Evolutionary conservation across 2,888 invertebrate genomes (phyloP).

Genomic region (Hecatera dysodea): DNA sequence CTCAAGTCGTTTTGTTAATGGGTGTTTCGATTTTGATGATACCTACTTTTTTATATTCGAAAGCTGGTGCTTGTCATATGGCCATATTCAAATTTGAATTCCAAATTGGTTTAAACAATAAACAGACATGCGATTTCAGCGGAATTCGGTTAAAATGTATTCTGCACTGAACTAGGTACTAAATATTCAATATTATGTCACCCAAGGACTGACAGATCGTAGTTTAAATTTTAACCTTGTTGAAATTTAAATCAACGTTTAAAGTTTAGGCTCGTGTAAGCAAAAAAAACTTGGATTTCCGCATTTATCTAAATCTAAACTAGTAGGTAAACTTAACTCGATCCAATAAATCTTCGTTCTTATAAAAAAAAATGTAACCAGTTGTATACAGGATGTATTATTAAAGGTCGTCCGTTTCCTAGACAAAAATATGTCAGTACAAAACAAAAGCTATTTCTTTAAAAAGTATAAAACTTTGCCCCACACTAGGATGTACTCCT

Average conservation of each 20-base stretch:
- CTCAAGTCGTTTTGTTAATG: too few relatives aligned
- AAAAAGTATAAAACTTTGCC: too few relatives aligned
- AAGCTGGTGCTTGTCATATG: too few relatives aligned
- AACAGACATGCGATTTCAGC: too few relatives aligned
- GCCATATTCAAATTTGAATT: too few relatives aligned
- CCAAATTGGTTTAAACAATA: too few relatives aligned
- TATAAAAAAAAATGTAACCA: neutral
- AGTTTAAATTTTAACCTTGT: slow-evolving; percentile 1
- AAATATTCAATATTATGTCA: neutral
- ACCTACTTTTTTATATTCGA: too few relatives aligned
- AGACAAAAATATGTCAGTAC: too few relatives aligned
- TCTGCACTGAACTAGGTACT: neutral
- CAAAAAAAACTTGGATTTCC: neutral
- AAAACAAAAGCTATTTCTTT: too few relatives aligned
- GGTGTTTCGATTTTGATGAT: too few relatives aligned
- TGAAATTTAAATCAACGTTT: neutral
- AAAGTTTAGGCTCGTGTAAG: neutral
- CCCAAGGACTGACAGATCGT: neutral
- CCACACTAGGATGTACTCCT: too few relatives aligned
- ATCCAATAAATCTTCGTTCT: neutral
- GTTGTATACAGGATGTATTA: neutral
- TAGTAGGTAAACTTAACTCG: neutral
- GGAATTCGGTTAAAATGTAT: too few relatives aligned
- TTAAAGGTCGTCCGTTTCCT: neutral
- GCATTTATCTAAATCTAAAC: slow-evolving; percentile 4